These are phyloP conservation scores for Argyrosomus japonicus DNA, from an alignment of 2,113 vertebrate genomes.

Conservation along the genomic window DNA sequence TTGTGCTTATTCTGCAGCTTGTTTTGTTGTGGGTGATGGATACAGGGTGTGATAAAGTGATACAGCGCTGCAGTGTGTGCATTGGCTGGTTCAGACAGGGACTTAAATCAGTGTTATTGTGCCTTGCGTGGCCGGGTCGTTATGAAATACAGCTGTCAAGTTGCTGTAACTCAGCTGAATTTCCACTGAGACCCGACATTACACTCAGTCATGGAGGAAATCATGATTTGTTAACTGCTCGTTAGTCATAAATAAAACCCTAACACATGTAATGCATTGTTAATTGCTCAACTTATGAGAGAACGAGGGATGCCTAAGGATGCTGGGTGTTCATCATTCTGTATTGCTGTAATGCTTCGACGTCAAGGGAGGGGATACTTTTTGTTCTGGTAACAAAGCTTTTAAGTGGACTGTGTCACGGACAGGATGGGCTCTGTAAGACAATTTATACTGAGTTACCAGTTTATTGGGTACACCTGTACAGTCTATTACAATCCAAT, in stretches of 20 bases:
- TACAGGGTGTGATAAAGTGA: conserved; percentile 75
- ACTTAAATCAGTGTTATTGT: conserved; percentile 80
- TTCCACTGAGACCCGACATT: conserved; percentile 67
- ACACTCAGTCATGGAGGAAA: conserved; percentile 69
- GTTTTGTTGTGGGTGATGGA: conserved; percentile 77
- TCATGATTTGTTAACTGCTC: conserved; percentile 78
- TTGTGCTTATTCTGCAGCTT: conserved; percentile 82
- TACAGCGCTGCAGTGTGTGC: conserved; percentile 49
- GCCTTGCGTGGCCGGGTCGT: conserved; percentile 56
- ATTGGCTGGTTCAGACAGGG: conserved; percentile 68
- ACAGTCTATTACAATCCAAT: conserved; percentile 16
- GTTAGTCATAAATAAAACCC: conserved; percentile 76
- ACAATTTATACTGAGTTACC: neutral
- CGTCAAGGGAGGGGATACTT: conserved; percentile 13
- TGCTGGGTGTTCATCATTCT: conserved; percentile 55
- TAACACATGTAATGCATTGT: conserved; percentile 76
- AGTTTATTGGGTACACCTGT: conserved; percentile 24
- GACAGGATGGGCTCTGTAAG: conserved; percentile 1
- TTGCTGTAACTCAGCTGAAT: conserved; percentile 74
- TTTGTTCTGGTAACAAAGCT: conserved; percentile 40
- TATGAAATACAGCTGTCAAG: conserved; percentile 79
- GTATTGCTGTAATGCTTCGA: conserved; percentile 51
- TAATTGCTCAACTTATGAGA: conserved; percentile 72
- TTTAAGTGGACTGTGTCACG: conserved; percentile 11
- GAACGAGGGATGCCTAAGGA: conserved; percentile 41